Percentiles rank a stretch among this genome's conserved stretches.
Evolutionary conservation across 2,113 vertebrate species (phyloP).

Genomic region (Blennius ocellaris): DNA sequence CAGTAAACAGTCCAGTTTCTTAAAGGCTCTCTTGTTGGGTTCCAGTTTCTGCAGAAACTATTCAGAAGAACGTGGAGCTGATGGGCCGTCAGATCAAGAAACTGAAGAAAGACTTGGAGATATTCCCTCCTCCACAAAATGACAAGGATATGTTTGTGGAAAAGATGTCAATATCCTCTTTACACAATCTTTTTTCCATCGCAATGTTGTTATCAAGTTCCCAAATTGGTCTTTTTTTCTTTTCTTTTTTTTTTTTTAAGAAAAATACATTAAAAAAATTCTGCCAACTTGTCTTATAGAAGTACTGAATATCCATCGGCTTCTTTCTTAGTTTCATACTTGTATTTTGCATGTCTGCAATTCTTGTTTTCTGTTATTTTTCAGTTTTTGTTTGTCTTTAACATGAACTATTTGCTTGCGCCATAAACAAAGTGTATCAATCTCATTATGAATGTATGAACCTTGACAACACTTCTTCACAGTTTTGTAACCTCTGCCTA

Average conservation of each 20-base stretch:
- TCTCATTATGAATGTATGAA: not conserved
- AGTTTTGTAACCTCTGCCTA: slow-evolving; percentile 84
- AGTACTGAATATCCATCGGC: no score
- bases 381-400: no score
- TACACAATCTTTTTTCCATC: not conserved
- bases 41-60: slow-evolving; percentile 86
- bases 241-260: no score
- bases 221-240: no score
- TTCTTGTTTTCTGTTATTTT: no score
- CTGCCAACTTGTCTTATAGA: no score
- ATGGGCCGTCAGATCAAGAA: slow-evolving; percentile 87
- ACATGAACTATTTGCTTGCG: no score
- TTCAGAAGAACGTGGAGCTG: slow-evolving; percentile 88
- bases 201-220: no score
- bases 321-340: no score
- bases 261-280: no score
- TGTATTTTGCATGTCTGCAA: no score
- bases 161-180: slow-evolving; percentile 89
- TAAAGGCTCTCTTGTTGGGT: not conserved
- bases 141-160: slow-evolving; percentile 86
- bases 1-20: not conserved
- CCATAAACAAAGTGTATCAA: no score
- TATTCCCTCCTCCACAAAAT: slow-evolving; percentile 84
- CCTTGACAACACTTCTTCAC: slow-evolving; percentile 82
- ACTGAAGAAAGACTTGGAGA: slow-evolving; percentile 84